Evolutionary conservation across 2,888 invertebrate species (phyloP).

Genomic region (Cistogaster globosa): DNA sequence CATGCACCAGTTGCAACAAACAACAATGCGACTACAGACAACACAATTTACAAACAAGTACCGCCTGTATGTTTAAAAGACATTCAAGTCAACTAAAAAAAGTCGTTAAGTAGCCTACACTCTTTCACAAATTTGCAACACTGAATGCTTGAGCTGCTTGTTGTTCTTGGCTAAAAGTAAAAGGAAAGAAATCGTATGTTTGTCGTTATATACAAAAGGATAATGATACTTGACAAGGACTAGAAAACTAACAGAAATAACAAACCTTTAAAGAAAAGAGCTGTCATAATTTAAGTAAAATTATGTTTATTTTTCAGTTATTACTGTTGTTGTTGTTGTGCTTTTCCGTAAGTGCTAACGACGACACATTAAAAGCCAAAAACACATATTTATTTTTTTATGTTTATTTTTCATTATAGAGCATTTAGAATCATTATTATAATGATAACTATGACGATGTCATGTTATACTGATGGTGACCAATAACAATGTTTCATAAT

Average conservation of each 20-base stretch:
- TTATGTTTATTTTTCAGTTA: conserved; percentile 65
- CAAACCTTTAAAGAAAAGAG: conserved; percentile 62
- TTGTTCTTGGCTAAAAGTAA: conserved; percentile 40
- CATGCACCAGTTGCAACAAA: conserved; percentile 56
- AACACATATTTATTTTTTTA: conserved; percentile 12
- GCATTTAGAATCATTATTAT: conserved; percentile 2
- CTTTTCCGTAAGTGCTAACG: conserved; percentile 64
- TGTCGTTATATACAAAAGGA: conserved; percentile 51
- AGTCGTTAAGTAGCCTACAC: conserved; percentile 61
- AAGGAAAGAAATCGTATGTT: not conserved
- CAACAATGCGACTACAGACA: not conserved
- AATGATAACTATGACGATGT: conserved; percentile 9
- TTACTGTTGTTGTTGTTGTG: conserved; percentile 36
- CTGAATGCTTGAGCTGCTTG: conserved; percentile 8
- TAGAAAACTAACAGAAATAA: conserved; percentile 25
- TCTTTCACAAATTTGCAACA: conserved; percentile 30
- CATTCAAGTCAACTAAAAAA: conserved; percentile 17
- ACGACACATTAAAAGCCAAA: conserved; percentile 60
- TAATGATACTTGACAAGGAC: conserved; percentile 41
- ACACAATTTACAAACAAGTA: conserved; percentile 3
- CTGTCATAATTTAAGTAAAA: conserved; percentile 73
- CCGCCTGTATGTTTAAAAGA: conserved; percentile 18
- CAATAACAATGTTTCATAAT: conserved; percentile 50
- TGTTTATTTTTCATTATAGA: too few relatives aligned
- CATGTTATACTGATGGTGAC: conserved; percentile 23